These are phyloP conservation scores for Lepus americanus DNA, from an alignment of 2,113 vertebrate genomes.

Conservation along the genomic window DNA sequence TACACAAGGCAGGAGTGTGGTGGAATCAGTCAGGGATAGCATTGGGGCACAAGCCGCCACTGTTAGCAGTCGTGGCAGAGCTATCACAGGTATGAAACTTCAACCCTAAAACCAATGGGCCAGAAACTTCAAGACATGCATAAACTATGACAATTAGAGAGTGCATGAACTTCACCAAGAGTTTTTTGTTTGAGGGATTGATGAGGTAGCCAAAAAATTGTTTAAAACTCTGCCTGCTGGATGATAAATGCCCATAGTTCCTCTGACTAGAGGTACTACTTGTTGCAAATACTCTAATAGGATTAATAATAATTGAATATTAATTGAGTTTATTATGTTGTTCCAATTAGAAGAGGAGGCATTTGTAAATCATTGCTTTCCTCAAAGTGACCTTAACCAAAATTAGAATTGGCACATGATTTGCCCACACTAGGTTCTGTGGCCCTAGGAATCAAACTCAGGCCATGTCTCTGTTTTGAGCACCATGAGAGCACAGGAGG, in stretches of 20 bases:
- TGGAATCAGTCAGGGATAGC: not conserved
- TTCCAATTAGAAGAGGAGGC: not conserved
- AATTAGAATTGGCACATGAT: not conserved
- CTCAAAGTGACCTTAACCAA: slow-evolving; percentile 8
- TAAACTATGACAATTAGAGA: not conserved
- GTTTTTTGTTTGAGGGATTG: not conserved
- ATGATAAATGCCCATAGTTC: not conserved
- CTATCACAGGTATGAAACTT: not conserved
- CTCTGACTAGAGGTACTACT: not conserved
- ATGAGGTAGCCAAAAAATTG: not conserved
- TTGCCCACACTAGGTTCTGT: not conserved
- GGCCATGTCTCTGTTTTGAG: not conserved
- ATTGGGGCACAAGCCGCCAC: not conserved
- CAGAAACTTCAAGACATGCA: not conserved
- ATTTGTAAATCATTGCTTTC: slow-evolving; percentile 28
- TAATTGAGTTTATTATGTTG: not conserved
- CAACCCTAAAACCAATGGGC: not conserved
- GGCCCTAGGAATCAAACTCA: not conserved
- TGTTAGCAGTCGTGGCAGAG: not conserved
- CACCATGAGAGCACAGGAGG: not conserved
- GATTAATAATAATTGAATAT: not conserved
- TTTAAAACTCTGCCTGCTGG: not conserved
- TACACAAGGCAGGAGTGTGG: not conserved
- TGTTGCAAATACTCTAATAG: not conserved
- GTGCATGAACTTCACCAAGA: not conserved